Evolutionary conservation across 2,113 vertebrate genomes (phyloP).

Genomic region (Psophia crepitans): DNA sequence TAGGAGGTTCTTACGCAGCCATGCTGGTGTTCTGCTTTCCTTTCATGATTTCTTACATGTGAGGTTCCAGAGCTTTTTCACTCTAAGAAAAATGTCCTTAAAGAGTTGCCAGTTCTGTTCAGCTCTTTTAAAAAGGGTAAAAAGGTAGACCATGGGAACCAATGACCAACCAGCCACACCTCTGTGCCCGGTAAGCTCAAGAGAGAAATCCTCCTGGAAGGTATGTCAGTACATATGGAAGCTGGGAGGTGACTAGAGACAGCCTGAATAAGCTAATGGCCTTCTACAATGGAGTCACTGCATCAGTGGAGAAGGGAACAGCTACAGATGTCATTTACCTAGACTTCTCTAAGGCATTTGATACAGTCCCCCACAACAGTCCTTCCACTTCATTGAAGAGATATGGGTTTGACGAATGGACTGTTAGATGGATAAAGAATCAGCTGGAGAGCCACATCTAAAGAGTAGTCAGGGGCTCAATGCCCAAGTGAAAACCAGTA

Average conservation of each 20-base stretch:
- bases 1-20: too few species aligned
- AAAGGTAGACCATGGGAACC: neutral
- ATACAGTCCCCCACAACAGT: neutral
- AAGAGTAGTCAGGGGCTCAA: neutral
- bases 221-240: neutral
- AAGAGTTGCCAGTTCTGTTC: too few species aligned
- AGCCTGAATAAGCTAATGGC: neutral
- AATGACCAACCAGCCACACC: neutral
- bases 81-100: too few species aligned
- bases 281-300: neutral
- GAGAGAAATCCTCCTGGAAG: neutral
- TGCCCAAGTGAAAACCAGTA: neutral
- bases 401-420: neutral
- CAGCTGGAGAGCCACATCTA: neutral
- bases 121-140: neutral
- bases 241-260: neutral
- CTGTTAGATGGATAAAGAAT: neutral
- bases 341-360: neutral
- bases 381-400: neutral
- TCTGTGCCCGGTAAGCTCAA: too few species aligned
- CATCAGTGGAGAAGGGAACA: neutral
- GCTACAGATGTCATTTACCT: neutral
- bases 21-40: too few species aligned
- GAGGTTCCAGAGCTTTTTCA: too few species aligned
- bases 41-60: too few species aligned